phyloP scores from a whole-genome alignment of 1,140 invertebrate genomes.

The Drosophila fuyamai region DNA sequence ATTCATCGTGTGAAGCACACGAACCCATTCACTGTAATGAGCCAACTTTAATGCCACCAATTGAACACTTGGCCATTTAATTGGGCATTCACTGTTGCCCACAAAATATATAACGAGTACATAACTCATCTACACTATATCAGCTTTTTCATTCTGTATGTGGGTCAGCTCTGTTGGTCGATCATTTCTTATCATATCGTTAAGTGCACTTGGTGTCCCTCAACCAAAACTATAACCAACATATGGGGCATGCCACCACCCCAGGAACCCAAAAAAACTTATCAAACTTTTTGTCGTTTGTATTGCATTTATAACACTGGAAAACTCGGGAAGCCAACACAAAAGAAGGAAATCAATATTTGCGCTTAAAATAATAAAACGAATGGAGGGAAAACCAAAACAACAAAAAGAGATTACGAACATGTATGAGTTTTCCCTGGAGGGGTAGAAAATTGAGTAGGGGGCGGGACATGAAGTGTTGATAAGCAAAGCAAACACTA shows the following conservation, averaged over 20 bases:
- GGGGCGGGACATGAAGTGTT: slow-evolving; percentile 44
- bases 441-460: not conserved
- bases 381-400: slow-evolving; percentile 23
- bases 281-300: slow-evolving; percentile 55
- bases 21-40: slow-evolving; percentile 15
- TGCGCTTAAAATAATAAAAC: slow-evolving; percentile 62
- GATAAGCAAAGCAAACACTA: slow-evolving; percentile 40
- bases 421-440: not conserved
- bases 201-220: slow-evolving; percentile 72
- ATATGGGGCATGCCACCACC: slow-evolving; percentile 26
- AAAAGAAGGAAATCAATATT: slow-evolving; percentile 71
- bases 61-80: slow-evolving; percentile 50
- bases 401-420: slow-evolving; percentile 40
- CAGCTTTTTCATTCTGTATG: slow-evolving; percentile 12
- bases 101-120: slow-evolving; percentile 13
- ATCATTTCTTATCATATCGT: slow-evolving; percentile 68
- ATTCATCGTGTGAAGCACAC: slow-evolving; percentile 44
- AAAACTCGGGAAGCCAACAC: not conserved
- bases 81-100: slow-evolving; percentile 28
- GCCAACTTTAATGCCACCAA: slow-evolving; percentile 51
- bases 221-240: slow-evolving; percentile 41
- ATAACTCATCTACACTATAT: slow-evolving; percentile 23
- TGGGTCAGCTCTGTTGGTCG: slow-evolving; percentile 40
- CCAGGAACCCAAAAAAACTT: slow-evolving; percentile 25
- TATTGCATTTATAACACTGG: slow-evolving; percentile 45